Evolutionary conservation across 2,888 invertebrate genomes (phyloP).

Genomic region (Ophion ventricosus): DNA sequence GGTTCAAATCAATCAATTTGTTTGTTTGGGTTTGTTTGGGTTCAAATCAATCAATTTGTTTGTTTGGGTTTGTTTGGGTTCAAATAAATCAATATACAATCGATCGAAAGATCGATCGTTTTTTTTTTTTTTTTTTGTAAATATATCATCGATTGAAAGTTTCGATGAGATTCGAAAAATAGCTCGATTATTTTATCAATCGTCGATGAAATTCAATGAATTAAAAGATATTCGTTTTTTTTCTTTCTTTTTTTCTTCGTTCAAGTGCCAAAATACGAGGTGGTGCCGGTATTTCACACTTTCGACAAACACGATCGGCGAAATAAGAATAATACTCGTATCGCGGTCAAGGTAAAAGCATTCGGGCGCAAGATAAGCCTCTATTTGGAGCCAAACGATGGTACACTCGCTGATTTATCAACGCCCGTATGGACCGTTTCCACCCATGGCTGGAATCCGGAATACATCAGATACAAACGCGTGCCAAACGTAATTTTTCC

Average conservation of each 20-base stretch:
- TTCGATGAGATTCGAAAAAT: too few species aligned
- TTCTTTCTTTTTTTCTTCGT: conserved; percentile 4
- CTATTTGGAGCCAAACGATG: conserved; percentile 75
- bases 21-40: too few species aligned
- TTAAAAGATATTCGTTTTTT: background rate
- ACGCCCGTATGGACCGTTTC: conserved; percentile 75
- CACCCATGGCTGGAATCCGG: conserved; percentile 64
- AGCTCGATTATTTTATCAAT: too few species aligned
- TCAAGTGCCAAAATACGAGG: conserved; percentile 77
- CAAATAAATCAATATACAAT: too few species aligned
- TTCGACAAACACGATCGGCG: conserved; percentile 40
- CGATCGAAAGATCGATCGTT: too few species aligned
- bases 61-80: too few species aligned
- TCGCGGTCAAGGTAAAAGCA: conserved; percentile 69
- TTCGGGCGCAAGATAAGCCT: conserved; percentile 71
- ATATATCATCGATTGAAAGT: too few species aligned
- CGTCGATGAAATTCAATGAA: too few species aligned
- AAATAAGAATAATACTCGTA: conserved; percentile 6
- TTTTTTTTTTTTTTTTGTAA: too few species aligned
- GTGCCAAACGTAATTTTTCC: conserved; percentile 66
- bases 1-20: too few species aligned
- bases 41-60: too few species aligned
- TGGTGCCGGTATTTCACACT: conserved; percentile 72
- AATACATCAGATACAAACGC: conserved; percentile 69
- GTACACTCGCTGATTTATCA: conserved; percentile 71